Base-by-base conservation (phyloP, 2,888 invertebrate genomes). In the Noctua janthina region DNA sequence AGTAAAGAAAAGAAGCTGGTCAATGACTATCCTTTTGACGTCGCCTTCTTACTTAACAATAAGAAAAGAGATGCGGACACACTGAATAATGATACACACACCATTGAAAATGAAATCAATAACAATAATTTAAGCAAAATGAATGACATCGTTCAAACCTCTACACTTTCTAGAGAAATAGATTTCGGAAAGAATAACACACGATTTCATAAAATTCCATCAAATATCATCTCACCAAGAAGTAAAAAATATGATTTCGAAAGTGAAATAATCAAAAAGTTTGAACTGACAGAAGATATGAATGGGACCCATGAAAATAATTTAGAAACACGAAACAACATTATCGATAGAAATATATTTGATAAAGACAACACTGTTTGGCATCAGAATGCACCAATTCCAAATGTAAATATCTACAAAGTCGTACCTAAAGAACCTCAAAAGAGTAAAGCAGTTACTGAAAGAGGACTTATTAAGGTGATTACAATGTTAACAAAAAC, bases 401-500 rank as follows among this genome's bases (percentile, higher is more conserved):
- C 91, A 13, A 91, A 93, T 35, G 87, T 90, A 5, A 92, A 94
- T 76, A 81, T 90, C 10, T 94, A 95, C 62, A 93, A 94, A 90
- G 91, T 95, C 0, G 86, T 94, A 5, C 92, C 94, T 1, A 94
- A 94, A 86, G 92, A 92, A 79, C 85, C 87, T 2, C 86, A 89
- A 29, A 92, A 87, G 74, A 88, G 87, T 54, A 95, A 93, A 80
- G 88, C 92, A 4, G 91, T 96, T 0, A 93, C 94, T 29, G 96
- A 96, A 90, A 93, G 92, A 91, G 95, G 95, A 13, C 85, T 97
- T 1, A 89, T 96, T 0, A 96, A 96, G 91, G 93, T 97, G 0
- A 89, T 97, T 2, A 91, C 96, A 1, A 95, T 96, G 93, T 84
- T 97, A 3, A 95, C 96, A 0, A 96, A 94, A 82, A 95, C 96